Base-by-base conservation (phyloP, 2,888 invertebrate genomes). In the Rhagophthalmus giganteus region DNA sequence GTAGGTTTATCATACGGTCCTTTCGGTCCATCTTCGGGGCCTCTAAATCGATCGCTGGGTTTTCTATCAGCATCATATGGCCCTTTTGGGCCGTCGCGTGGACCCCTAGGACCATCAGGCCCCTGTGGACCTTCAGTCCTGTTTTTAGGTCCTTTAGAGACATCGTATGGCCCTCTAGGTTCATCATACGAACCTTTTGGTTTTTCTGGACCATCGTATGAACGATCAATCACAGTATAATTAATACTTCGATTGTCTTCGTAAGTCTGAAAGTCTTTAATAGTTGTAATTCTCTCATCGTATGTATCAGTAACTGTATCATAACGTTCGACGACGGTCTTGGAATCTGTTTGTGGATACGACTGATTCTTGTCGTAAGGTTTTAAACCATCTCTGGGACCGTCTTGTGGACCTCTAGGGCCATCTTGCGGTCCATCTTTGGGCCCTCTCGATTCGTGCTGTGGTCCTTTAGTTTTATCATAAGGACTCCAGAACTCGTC, bases 261-360 rank as follows among this genome's bases (percentile, higher is more conserved):
- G 37, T 60, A 50, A 13, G 59, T 56, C 57, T 62, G 59, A 1
- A 44, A 58, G 38, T 63, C 61, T 39, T 49, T 53, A 2, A 46
- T 20, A 28, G 45, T 26, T 33, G 54, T 57, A 1, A 55, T 50
- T 39, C 55, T 60, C 5, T 58, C 55, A 47, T 60, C 49, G 38
- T 15, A 12, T 8, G 12, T n/a, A 16, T 25, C 34, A 10, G 24
- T 10, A 20, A 42, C 50, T n/a, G 35, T 35, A 28, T 38, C 20
- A 11, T 16, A 32, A 32, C 15, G n/a, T 2, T 32, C 32, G 8
- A 14, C 9, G n/a, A 32, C 14, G 1, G 32, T 32, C n/a, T 2
- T 27, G 9, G 9, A n/a, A n/a, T 27, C 9, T n/a, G 7, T 2
- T 27, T 27, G 4, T 27, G 27, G 9, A 8, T n/a, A 6, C n/a